A percentile compares a stretch with the other conserved stretches of the same genome.
phyloP scores from a whole-genome alignment of 2,113 vertebrate genomes.

The Albula goreensis region DNA sequence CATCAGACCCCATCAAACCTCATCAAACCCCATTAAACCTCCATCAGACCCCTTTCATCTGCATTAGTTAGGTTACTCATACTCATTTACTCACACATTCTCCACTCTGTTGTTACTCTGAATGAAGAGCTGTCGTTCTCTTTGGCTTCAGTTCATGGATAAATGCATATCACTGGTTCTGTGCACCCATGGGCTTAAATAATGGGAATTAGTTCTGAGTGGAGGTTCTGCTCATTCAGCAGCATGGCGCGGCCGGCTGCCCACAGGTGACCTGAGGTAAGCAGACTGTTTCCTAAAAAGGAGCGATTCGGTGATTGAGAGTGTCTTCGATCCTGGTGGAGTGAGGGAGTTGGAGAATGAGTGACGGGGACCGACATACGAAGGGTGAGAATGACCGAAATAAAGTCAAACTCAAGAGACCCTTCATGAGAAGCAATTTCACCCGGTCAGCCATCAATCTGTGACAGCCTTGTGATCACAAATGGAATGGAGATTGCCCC shows the following conservation, averaged over 20 bases:
- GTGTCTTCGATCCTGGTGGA: too few relatives aligned
- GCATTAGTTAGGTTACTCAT: too few relatives aligned
- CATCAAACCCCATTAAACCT: too few relatives aligned
- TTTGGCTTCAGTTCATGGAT: constrained; percentile 43
- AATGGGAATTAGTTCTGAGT: constrained; percentile 21
- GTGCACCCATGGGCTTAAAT: constrained; percentile 36
- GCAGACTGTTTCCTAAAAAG: neutral
- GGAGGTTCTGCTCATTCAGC: neutral
- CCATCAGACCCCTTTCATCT: too few relatives aligned
- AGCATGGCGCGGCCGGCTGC: neutral
- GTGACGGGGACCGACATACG: neutral
- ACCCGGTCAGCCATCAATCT: neutral
- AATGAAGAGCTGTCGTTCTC: constrained; percentile 15
- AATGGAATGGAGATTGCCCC: neutral
- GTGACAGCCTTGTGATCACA: neutral
- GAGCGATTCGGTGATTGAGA: too few relatives aligned
- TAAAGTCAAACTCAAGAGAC: neutral
- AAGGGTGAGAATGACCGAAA: neutral
- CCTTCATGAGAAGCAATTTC: neutral
- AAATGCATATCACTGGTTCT: constrained; percentile 51
- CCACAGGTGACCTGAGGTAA: neutral
- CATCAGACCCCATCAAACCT: too few relatives aligned
- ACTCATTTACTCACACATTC: too few relatives aligned
- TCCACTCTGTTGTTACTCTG: too few relatives aligned
- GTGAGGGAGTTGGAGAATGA: neutral